phyloP scores from a whole-genome alignment of 2,888 invertebrate genomes.

The Epiblema foenella region DNA sequence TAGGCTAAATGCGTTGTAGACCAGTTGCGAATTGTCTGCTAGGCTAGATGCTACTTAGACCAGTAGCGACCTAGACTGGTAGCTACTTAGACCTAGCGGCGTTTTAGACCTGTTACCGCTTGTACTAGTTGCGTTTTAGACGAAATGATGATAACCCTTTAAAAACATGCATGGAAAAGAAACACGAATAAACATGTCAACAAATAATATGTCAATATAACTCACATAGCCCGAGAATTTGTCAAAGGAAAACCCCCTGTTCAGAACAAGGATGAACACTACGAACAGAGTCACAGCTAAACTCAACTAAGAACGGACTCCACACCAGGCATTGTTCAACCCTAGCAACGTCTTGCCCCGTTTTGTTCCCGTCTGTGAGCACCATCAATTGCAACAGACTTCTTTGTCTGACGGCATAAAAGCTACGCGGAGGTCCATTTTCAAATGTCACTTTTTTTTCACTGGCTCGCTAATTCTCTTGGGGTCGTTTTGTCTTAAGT shows the following conservation, averaged over 20 bases:
- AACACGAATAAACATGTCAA: too few relatives aligned
- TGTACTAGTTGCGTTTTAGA: too few relatives aligned
- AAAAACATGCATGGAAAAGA: too few relatives aligned
- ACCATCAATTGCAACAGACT: slow-evolving; percentile 63
- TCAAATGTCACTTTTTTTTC: slow-evolving; percentile 49
- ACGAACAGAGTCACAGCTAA: neutral
- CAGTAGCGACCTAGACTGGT: too few relatives aligned
- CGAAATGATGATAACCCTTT: too few relatives aligned
- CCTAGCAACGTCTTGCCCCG: slow-evolving; percentile 44
- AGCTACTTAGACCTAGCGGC: too few relatives aligned
- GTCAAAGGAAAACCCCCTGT: neutral
- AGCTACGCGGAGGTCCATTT: slow-evolving; percentile 52
- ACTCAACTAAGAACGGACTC: slow-evolving; percentile 27
- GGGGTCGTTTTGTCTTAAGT: slow-evolving; percentile 3
- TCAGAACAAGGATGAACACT: slow-evolving; percentile 2
- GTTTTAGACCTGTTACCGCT: too few relatives aligned
- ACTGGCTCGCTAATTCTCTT: slow-evolving; percentile 16
- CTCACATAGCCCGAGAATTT: neutral
- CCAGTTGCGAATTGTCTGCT: too few relatives aligned
- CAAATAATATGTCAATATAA: too few relatives aligned
- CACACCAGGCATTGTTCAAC: slow-evolving; percentile 35
- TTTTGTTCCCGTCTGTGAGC: slow-evolving; percentile 56
- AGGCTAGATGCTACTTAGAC: too few relatives aligned
- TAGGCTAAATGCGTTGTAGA: too few relatives aligned
- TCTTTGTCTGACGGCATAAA: slow-evolving; percentile 60